phyloP scores from a whole-genome alignment of 2,113 vertebrate species.

The Stomatorhinus ivindoensis region DNA sequence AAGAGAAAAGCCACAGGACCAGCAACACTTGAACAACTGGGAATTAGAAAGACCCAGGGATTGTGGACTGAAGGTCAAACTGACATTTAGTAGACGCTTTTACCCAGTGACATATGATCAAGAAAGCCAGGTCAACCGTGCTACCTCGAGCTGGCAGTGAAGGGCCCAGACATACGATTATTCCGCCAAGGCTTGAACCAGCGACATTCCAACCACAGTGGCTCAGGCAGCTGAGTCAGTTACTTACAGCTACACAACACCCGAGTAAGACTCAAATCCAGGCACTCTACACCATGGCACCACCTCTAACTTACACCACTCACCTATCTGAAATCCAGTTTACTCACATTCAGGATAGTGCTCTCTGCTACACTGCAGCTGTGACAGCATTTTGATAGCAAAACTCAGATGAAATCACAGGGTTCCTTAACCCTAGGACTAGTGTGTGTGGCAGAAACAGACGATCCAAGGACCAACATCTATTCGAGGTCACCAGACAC shows the following conservation, averaged over 20 bases:
- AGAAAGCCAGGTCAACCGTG: not conserved
- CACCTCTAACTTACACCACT: not conserved
- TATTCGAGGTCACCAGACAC: not conserved
- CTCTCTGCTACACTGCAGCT: not conserved
- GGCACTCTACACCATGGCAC: not conserved
- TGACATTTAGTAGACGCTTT: not conserved
- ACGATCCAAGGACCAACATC: not conserved
- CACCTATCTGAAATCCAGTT: not conserved
- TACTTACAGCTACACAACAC: not conserved
- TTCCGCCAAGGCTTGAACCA: not conserved
- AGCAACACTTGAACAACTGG: not conserved
- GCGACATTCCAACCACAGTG: not conserved
- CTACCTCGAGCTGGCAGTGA: not conserved
- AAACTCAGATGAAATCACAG: not conserved
- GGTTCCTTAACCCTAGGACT: not conserved
- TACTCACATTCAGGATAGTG: not conserved
- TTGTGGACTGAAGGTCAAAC: not conserved
- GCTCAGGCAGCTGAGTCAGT: not conserved
- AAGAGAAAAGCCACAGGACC: not conserved
- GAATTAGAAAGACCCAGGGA: not conserved
- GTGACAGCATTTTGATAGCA: not conserved
- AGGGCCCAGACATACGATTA: not conserved
- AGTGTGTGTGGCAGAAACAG: not conserved
- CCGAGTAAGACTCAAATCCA: not conserved
- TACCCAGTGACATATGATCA: not conserved